A percentile compares a stretch with the other conserved stretches of the same genome.
Evolutionary conservation across 1,140 invertebrate genomes (phyloP).

Genomic region (Drosophila asahinai): DNA sequence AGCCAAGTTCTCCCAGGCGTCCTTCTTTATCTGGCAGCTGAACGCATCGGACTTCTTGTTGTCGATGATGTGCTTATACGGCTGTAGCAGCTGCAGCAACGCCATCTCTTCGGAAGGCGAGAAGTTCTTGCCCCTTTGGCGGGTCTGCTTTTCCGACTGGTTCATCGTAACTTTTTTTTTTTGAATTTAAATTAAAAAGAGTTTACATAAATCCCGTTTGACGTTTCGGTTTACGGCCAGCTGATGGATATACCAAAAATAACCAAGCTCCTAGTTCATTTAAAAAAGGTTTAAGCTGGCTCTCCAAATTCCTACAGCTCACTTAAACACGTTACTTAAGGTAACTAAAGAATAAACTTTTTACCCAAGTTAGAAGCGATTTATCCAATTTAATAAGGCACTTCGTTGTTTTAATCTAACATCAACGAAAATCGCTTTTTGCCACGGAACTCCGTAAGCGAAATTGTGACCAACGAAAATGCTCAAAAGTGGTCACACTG

Average conservation of each 20-base stretch:
- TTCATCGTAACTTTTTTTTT: not conserved
- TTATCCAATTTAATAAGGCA: no score
- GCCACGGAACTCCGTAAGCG: no score
- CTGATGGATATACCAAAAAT: slow-evolving; percentile 13
- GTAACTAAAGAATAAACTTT: no score
- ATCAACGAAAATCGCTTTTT: no score
- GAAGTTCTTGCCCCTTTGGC: slow-evolving; percentile 30
- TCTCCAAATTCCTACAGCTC: not conserved
- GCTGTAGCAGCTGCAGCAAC: slow-evolving; percentile 7
- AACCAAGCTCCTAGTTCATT: not conserved
- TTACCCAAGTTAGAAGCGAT: not conserved
- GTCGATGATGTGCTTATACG: slow-evolving; percentile 13
- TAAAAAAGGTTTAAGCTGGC: slow-evolving; percentile 2
- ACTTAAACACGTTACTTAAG: not conserved
- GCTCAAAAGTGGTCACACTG: no score
- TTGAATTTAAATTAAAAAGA: slow-evolving; percentile 3
- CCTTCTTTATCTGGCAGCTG: slow-evolving; percentile 15
- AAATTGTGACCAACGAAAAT: no score
- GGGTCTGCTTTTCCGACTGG: slow-evolving; percentile 5
- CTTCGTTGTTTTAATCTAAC: not conserved
- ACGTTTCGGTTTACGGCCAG: slow-evolving; percentile 19
- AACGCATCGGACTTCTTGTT: slow-evolving; percentile 24
- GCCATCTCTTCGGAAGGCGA: slow-evolving; percentile 6
- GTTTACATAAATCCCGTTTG: slow-evolving; percentile 18
- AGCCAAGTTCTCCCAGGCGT: slow-evolving; percentile 27